Evolutionary conservation across 2,888 invertebrate genomes (phyloP).

Genomic region (Aphodius sticticus): DNA sequence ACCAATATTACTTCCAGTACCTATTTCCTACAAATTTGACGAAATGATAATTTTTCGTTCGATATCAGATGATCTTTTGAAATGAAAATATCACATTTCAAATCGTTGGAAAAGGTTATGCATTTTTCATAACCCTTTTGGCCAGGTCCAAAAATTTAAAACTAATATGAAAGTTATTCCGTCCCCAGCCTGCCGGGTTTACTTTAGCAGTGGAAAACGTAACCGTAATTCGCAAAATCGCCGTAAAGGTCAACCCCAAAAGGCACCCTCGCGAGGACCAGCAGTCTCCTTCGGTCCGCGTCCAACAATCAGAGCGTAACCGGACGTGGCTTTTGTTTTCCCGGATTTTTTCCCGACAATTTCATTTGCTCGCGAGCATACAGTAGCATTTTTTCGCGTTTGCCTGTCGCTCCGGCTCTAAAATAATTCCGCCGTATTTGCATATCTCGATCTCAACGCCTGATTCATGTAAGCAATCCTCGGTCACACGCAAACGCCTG

Average conservation of each 20-base stretch:
- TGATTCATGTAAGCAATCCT: conserved; percentile 4
- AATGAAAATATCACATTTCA: neutral
- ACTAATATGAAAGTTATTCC: neutral
- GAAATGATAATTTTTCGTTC: too few species aligned
- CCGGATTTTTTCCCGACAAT: neutral
- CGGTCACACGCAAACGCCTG: neutral
- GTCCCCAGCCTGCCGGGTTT: neutral
- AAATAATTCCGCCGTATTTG: neutral
- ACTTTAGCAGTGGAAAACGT: neutral
- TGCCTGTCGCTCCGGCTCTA: neutral
- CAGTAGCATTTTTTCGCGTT: neutral
- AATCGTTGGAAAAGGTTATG: neutral
- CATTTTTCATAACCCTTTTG: neutral
- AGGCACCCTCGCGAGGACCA: neutral
- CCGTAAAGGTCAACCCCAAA: neutral
- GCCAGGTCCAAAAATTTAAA: neutral
- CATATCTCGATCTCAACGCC: neutral
- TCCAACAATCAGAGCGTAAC: neutral
- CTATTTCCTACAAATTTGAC: too few species aligned
- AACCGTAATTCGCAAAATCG: neutral
- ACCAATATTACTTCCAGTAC: too few species aligned
- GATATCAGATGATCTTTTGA: neutral
- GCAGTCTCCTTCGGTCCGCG: too few species aligned
- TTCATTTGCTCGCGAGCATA: neutral
- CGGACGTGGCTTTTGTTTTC: neutral